Evolutionary conservation across 2,797 vertebrate species (phyloP), one percentile per base, ranked within the genome.

Genomic region (Scolopax rusticola): DNA sequence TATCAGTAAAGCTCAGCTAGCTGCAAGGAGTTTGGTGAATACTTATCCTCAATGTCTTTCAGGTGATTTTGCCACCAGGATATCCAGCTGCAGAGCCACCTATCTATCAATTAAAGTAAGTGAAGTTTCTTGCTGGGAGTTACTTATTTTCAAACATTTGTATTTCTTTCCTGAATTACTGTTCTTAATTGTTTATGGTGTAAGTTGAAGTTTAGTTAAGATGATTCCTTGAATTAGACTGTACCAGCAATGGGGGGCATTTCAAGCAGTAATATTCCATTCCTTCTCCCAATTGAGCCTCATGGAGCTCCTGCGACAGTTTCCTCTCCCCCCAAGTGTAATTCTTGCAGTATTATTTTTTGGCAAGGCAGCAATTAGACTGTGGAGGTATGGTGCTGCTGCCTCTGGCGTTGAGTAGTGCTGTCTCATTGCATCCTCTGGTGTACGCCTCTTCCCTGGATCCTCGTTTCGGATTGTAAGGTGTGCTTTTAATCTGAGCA

Each of bases 31-130:
- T 59, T 16, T 12, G 86, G 27, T 90, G 70, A 93, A 82, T 45
- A 23, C 71, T 54, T 93, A 71, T 11, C 47, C 76, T 73, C 60
- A 82, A 89, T 95, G 94, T 94, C 56, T 90, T 98, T 64, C 92
- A 98, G 98, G 99, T 99, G 89, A 99, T 99, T 96, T 98, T 99
- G 63, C 99, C 99, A 0, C 96, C 97, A 85, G 99, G 99, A 95
- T 99, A 99, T 96, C 99, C 99, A 64, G 97, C 98, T 63, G 59
- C 98, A 80, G 98, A 99, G 15, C 99, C 99, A n/a, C 99, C 99
- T 67, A 98, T 99, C 97, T 99, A 99, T 97, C 99, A 99, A 48
- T 98, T 99, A 86, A 99, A 99, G 99, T 99, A 98, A 98, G 99
- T 98, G 84, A 91, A 73, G 23, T 57, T 93, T 91, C 51, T 95